These are phyloP conservation scores for Dendronephthya gigantea DNA, from an alignment of 64 coral and sea anemone genomes.

Conservation along the genomic window DNA sequence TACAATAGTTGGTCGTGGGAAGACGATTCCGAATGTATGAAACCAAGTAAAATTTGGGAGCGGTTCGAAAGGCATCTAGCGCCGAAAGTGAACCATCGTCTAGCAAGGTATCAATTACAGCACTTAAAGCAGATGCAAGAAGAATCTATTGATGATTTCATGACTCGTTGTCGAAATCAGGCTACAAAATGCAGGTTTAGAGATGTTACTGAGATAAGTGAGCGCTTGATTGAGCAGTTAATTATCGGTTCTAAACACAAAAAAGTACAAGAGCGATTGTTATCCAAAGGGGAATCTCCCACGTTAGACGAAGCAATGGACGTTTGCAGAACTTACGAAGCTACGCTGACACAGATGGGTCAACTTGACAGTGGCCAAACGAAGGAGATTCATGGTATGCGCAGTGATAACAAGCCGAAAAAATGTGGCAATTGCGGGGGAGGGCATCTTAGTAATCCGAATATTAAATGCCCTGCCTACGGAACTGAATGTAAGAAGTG, in stretches of 20 bases:
- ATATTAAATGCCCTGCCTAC: too few species aligned
- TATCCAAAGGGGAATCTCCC: conserved; percentile 28
- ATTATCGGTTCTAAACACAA: conserved; percentile 39
- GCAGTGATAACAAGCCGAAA: too few species aligned
- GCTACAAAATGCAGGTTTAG: conserved; percentile 43
- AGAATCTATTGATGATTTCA: conserved; percentile 37
- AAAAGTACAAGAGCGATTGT: conserved; percentile 39
- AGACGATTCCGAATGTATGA: too few species aligned
- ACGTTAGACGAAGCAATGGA: conserved; percentile 39
- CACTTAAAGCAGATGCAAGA: conserved; percentile 24
- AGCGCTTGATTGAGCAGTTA: conserved; percentile 44
- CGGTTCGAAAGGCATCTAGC: conserved; percentile 40
- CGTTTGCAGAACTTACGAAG: conserved; percentile 26
- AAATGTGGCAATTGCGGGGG: too few species aligned
- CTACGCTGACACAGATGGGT: conserved; percentile 10
- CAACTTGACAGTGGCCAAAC: conserved; percentile 1
- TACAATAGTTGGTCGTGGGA: too few species aligned
- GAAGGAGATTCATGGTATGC: too few species aligned
- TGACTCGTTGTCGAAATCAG: conserved; percentile 38
- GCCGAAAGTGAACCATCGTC: conserved; percentile 12
- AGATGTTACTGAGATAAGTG: conserved; percentile 17
- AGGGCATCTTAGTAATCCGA: too few species aligned
- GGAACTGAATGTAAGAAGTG: not conserved
- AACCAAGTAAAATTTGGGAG: too few species aligned
- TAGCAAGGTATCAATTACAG: conserved; percentile 34